Conservation (phyloP, 2,113 vertebrate species). For the Forbesichthys papilliferus region DNA sequence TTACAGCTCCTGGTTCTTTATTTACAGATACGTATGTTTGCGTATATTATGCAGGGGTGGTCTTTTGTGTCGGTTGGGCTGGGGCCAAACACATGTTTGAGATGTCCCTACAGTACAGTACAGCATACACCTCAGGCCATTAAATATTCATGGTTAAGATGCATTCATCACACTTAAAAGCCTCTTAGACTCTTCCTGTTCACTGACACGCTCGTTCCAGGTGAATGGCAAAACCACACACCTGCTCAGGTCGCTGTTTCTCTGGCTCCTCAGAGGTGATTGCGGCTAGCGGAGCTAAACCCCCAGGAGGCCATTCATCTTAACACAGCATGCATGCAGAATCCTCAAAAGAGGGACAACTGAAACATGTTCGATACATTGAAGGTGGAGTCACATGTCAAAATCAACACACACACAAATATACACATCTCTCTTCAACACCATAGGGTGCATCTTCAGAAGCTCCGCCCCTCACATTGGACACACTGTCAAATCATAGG, state of each 20-base stretch:
- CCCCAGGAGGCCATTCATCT: conserved; percentile 57
- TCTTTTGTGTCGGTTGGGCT: conserved; percentile 23
- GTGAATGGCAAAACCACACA: conserved; percentile 36
- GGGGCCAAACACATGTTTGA: conserved; percentile 40
- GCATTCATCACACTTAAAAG: conserved; percentile 44
- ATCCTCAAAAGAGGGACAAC: neutral
- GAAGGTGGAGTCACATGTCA: neutral
- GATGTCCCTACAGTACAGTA: conserved; percentile 16
- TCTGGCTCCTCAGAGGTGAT: conserved; percentile 50
- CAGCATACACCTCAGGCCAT: conserved; percentile 32
- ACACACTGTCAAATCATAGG: too few species aligned
- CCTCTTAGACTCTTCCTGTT: conserved; percentile 11
- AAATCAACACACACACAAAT: too few species aligned
- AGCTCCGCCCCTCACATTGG: too few species aligned
- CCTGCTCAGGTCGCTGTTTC: conserved; percentile 38
- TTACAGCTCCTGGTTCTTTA: conserved; percentile 9
- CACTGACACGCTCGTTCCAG: conserved; percentile 3
- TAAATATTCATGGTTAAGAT: conserved; percentile 47
- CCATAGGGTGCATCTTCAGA: too few species aligned
- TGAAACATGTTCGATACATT: conserved; percentile 23
- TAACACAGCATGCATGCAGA: conserved; percentile 14
- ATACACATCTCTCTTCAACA: too few species aligned
- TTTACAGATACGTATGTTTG: neutral
- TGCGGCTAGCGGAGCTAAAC: conserved; percentile 34
- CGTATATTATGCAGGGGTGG: conserved; percentile 4